A percentile compares a stretch with the other conserved stretches of the same genome.
Conservation (phyloP, 2,797 vertebrate species). For the Acipenser transmontanus region DNA sequence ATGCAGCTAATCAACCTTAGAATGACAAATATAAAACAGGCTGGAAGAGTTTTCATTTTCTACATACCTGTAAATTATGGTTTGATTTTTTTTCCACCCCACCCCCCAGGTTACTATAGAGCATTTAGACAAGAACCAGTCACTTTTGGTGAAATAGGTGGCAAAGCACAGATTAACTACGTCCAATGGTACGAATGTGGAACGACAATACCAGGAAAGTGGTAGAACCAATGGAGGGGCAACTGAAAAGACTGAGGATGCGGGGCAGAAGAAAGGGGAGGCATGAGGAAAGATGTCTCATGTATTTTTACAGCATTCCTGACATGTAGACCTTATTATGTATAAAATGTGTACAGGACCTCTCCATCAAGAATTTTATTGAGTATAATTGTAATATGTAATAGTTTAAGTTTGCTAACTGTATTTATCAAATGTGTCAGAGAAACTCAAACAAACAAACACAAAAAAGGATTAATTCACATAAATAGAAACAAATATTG, state of each 20-base stretch:
- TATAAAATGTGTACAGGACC: constrained; percentile 50
- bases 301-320: constrained; percentile 39
- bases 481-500: constrained; percentile 64
- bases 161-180: constrained; percentile 80
- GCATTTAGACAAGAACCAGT: constrained; percentile 91
- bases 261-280: constrained; percentile 20
- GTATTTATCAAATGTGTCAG: constrained; percentile 70
- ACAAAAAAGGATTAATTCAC: constrained; percentile 37
- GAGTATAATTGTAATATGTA: constrained; percentile 51
- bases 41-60: too few relatives aligned
- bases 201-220: constrained; percentile 90
- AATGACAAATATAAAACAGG: too few relatives aligned
- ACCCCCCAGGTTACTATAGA: constrained; percentile 79
- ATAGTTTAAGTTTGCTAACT: constrained; percentile 61
- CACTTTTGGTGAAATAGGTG: constrained; percentile 85
- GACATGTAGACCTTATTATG: constrained; percentile 35
- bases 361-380: constrained; percentile 52
- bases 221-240: constrained; percentile 57
- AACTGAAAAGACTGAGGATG: neutral
- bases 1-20: too few relatives aligned
- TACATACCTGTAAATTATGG: too few relatives aligned
- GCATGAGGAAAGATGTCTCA: constrained; percentile 27
- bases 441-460: constrained; percentile 44
- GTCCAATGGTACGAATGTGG: constrained; percentile 97
- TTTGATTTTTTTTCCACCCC: constrained; percentile 18